Base-by-base conservation (phyloP, 2,888 invertebrate genomes). In the Gymnocheta viridis region DNA sequence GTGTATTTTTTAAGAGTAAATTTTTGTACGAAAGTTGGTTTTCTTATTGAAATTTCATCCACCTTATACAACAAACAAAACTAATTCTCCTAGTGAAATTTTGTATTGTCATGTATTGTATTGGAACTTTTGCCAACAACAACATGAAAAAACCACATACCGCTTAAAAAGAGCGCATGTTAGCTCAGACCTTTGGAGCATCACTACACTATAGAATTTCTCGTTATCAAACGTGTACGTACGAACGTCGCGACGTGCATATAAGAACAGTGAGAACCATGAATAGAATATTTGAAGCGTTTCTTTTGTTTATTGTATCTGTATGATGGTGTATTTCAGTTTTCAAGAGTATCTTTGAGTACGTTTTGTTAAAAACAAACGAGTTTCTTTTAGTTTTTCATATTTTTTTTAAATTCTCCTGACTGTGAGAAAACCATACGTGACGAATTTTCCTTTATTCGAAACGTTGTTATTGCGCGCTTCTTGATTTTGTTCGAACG, bases 371-470 rank as follows among this genome's bases (percentile, higher is more conserved):
- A 10, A 54, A 72, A 74, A 54, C 58, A 81, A 67, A 81, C 66
- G 35, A 81, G 77, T 81, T 69, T 73, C 58, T n/a, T 35, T 49
- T 38, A 17, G 4, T 35, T 38, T 58, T 85, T 82, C 74, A n/a
- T n/a, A n/a, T 38, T 58, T 83, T 79, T 70, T 72, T 51, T 70
- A 60, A 76, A 81, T 73, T 81, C 81, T 77, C 29, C 49, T 35
- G 27, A 17, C 44, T 58, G 69, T 17, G 67, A 77, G 82, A 56
- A 79, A 73, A 78, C 58, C 69, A 66, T 64, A 82, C 51, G 81
- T 85, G 80, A 78, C 85, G 86, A 85, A 86, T 85, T 87, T 88
- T 88, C 86, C 85, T 88, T 88, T 88, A 86, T 88, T 88, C 86
- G 79, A 83, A 80, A 67, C 77, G 60, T 62, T 84, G 66, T 72